phyloP scores from a whole-genome alignment of 2,797 vertebrate genomes.

The Tragelaphus eurycerus region DNA sequence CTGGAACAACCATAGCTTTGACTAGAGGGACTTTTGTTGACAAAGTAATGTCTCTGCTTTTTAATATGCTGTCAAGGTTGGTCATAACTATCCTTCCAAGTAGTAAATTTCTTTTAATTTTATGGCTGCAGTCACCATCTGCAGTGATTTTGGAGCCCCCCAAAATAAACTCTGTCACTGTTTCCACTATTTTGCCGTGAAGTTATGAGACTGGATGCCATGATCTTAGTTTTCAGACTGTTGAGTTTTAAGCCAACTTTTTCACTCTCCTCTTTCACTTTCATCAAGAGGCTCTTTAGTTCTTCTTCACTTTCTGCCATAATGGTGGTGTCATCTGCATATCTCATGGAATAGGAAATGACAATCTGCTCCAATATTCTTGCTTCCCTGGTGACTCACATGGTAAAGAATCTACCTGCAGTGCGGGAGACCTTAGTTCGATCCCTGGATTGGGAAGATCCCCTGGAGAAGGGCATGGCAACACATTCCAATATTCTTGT shows the following conservation, averaged over 20 bases:
- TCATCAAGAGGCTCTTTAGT: not conserved
- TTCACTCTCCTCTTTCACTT: not conserved
- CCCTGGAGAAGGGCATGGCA: not conserved
- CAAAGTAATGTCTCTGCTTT: not conserved
- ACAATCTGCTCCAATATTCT: not conserved
- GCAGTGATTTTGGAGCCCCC: not conserved
- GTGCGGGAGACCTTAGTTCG: not conserved
- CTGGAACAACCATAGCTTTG: not conserved
- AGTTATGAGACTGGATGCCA: not conserved
- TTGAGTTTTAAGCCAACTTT: not conserved
- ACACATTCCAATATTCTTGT: not conserved
- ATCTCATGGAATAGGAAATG: not conserved
- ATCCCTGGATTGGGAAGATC: not conserved
- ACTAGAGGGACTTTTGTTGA: not conserved
- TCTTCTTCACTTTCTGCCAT: not conserved
- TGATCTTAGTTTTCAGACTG: not conserved
- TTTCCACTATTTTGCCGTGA: not conserved
- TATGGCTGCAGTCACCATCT: not conserved
- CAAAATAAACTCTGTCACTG: not conserved
- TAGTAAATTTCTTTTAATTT: rapidly evolving
- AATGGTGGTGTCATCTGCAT: not conserved
- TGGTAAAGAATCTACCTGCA: not conserved
- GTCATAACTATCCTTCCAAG: not conserved
- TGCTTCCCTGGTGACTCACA: not conserved
- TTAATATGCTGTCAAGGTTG: not conserved